Conservation (phyloP, 2,113 vertebrate species). For the Pygathrix nemaeus region DNA sequence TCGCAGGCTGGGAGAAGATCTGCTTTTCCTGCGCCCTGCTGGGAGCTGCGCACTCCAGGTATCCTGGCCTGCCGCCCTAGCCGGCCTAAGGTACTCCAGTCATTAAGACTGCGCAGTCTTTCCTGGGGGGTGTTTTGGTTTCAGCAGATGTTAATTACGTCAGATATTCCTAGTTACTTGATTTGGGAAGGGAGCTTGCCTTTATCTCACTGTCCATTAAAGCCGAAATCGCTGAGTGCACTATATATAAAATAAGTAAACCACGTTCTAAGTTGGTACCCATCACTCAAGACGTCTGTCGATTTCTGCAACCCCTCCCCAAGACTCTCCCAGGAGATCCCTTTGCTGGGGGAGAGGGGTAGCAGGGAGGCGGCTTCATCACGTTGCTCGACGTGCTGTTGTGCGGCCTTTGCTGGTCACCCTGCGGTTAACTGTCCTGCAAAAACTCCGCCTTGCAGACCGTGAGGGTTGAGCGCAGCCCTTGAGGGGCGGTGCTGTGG, state of each 20-base stretch:
- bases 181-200: neutral
- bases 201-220: neutral
- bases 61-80: neutral
- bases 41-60: neutral
- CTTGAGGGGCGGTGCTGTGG: neutral
- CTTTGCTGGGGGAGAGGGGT: slow-evolving; percentile 21
- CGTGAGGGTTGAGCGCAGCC: too few relatives aligned
- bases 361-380: too few relatives aligned
- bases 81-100: rapidly evolving
- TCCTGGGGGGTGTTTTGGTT: neutral
- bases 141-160: neutral
- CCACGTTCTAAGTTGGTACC: neutral
- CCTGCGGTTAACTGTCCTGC: neutral
- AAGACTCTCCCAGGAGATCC: neutral
- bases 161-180: neutral
- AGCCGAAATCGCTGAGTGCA: neutral
- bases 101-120: neutral
- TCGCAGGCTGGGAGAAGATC: too few relatives aligned
- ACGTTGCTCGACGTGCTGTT: neutral
- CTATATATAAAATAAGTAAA: too few relatives aligned
- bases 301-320: neutral
- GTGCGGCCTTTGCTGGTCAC: neutral
- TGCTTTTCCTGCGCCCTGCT: neutral
- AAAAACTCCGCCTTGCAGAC: neutral
- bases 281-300: rapidly evolving